Conservation (phyloP, 92 coral and sea anemone species). For the Epizoanthus rinbou region DNA sequence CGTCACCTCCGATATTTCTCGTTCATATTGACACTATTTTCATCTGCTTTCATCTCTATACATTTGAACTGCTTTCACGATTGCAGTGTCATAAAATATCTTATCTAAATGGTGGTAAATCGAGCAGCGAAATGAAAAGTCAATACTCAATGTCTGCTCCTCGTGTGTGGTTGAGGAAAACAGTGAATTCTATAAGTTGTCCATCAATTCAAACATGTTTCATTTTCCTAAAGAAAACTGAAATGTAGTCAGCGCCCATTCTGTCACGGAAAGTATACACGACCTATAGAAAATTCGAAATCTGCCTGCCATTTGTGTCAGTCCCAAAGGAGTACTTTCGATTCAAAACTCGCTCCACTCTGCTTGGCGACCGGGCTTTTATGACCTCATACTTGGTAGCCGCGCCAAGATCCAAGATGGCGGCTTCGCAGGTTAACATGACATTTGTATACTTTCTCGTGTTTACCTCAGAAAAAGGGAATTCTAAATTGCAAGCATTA, state of each 20-base stretch:
- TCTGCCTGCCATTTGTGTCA: neutral
- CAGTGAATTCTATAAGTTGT: neutral
- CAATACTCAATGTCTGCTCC: too few relatives aligned
- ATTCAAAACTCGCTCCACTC: constrained; percentile 43
- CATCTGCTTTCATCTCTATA: constrained; percentile 4
- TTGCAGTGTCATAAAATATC: too few relatives aligned
- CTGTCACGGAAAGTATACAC: neutral
- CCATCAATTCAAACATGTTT: constrained; percentile 1
- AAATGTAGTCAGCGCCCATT: neutral
- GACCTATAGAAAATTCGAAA: constrained; percentile 17
- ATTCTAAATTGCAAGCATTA: neutral
- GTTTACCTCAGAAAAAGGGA: constrained; percentile 1
- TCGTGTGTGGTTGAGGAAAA: neutral
- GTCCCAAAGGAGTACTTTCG: constrained; percentile 41
- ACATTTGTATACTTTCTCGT: neutral
- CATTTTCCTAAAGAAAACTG: neutral
- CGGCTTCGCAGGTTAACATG: constrained; percentile 40
- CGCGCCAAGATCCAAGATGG: constrained; percentile 44
- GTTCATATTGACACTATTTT: neutral
- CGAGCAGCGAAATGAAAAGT: too few relatives aligned
- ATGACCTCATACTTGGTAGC: constrained; percentile 28
- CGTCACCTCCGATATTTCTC: neutral
- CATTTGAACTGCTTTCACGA: too few relatives aligned
- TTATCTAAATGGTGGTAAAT: too few relatives aligned
- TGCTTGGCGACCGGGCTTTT: constrained; percentile 29